These are phyloP conservation scores for Oxytorus armatus DNA, from an alignment of 2,888 invertebrate genomes.

Conservation along the genomic window DNA sequence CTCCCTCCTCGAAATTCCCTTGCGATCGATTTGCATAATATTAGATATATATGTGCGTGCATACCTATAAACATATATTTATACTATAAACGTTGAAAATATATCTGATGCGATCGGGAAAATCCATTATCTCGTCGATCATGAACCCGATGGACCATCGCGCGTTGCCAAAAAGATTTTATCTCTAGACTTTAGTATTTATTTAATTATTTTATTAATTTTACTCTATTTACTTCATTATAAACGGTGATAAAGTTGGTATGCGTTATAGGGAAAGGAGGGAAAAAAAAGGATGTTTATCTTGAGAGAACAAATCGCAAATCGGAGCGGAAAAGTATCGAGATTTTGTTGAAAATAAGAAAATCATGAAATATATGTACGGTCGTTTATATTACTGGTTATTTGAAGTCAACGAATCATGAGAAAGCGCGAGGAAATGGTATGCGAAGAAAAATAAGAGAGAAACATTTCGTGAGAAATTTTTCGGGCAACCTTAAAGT, in stretches of 20 bases:
- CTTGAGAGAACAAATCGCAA: too few relatives aligned
- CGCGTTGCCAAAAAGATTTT: constrained; percentile 31
- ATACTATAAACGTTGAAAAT: constrained; percentile 12
- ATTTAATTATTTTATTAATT: constrained; percentile 13
- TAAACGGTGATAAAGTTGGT: too few relatives aligned
- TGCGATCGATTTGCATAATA: constrained; percentile 47
- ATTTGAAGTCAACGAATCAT: constrained; percentile 17
- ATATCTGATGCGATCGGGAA: constrained; percentile 50
- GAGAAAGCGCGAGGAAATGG: constrained; percentile 36
- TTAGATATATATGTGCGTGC: constrained; percentile 8
- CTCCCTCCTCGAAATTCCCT: constrained; percentile 42
- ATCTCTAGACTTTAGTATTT: constrained; percentile 34
- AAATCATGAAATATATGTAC: not conserved
- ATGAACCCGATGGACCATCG: constrained; percentile 35
- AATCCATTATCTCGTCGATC: constrained; percentile 49
- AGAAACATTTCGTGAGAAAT: constrained; percentile 56
- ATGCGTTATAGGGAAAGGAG: too few relatives aligned
- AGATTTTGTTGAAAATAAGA: not conserved
- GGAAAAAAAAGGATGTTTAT: too few relatives aligned
- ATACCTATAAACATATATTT: constrained; percentile 4
- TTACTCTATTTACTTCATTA: too few relatives aligned
- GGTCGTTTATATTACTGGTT: not conserved
- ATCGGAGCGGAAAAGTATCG: constrained; percentile 7
- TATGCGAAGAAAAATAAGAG: constrained; percentile 18
- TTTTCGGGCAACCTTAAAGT: constrained; percentile 14